Evolutionary conservation across 1,140 invertebrate species (phyloP).

Genomic region (Leptopilina clavipes): DNA sequence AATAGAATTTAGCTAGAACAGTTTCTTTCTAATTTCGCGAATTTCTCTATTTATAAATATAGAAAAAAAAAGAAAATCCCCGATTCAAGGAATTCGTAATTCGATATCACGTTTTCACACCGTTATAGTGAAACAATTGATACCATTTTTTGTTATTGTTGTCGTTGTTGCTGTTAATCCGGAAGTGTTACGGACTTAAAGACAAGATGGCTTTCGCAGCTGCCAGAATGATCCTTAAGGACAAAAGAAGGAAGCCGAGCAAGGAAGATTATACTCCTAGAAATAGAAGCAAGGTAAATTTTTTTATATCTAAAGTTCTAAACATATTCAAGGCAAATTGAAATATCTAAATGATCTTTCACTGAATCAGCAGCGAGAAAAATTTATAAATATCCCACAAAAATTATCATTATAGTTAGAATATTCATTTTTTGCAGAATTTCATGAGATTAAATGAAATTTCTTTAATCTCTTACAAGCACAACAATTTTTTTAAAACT

Average conservation of each 20-base stretch:
- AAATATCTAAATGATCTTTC: no score
- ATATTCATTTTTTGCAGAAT: no score
- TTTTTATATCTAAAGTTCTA: conserved; percentile 4
- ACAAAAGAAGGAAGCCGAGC: conserved; percentile 84
- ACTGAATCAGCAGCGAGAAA: no score
- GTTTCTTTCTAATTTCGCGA: neutral
- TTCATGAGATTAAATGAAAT: no score
- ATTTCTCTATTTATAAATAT: no score
- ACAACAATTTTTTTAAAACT: no score
- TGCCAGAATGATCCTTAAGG: conserved; percentile 87
- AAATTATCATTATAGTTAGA: no score
- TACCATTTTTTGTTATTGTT: neutral
- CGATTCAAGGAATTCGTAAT: neutral
- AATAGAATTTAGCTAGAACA: conserved; percentile 48
- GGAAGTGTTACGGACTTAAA: conserved; percentile 26
- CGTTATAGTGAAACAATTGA: neutral
- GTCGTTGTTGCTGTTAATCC: conserved; percentile 8
- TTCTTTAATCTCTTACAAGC: no score
- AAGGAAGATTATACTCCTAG: conserved; percentile 85
- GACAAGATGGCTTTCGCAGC: conserved; percentile 86
- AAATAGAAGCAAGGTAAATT: conserved; percentile 86
- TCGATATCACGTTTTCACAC: neutral
- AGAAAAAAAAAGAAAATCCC: neutral
- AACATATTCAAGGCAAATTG: neutral
- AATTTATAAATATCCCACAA: no score